Conservation (phyloP, 2,888 invertebrate species). For the Drosophila putrida region DNA sequence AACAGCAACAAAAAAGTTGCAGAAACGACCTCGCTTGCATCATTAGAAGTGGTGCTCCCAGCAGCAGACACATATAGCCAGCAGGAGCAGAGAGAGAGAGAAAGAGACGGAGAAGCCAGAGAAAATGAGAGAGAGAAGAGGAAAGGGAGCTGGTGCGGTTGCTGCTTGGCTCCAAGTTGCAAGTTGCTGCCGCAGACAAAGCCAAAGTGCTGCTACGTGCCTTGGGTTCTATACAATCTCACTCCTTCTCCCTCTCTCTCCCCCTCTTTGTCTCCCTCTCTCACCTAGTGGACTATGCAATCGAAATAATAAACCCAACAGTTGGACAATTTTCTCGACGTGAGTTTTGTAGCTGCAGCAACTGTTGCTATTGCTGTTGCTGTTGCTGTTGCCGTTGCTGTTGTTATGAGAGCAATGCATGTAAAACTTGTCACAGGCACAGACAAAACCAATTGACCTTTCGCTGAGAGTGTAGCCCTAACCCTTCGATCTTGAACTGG, state of each 20-base stretch:
- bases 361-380: slow-evolving; percentile 18
- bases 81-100: slow-evolving; percentile 15
- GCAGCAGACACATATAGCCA: slow-evolving; percentile 50
- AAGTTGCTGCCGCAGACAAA: slow-evolving; percentile 67
- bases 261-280: not conserved
- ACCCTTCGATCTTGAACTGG: slow-evolving; percentile 12
- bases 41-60: slow-evolving; percentile 79
- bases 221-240: slow-evolving; percentile 55
- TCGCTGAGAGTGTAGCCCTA: slow-evolving; percentile 24
- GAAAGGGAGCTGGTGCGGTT: slow-evolving; percentile 1
- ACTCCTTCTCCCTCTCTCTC: not conserved
- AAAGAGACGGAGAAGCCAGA: not conserved
- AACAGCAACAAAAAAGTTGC: slow-evolving; percentile 51
- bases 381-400: slow-evolving; percentile 30
- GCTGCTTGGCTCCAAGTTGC: slow-evolving; percentile 41
- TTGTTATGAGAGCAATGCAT: slow-evolving; percentile 61
- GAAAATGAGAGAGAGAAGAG: slow-evolving; percentile 5
- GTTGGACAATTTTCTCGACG: slow-evolving; percentile 79
- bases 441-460: slow-evolving; percentile 75
- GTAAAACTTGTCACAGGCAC: slow-evolving; percentile 71
- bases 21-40: slow-evolving; percentile 79
- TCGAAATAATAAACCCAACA: slow-evolving; percentile 80
- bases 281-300: slow-evolving; percentile 46
- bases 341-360: slow-evolving; percentile 55
- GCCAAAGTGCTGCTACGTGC: slow-evolving; percentile 81